These are phyloP conservation scores for Phoebastria nigripes DNA, from an alignment of 2,797 vertebrate species.

Conservation along the genomic window DNA sequence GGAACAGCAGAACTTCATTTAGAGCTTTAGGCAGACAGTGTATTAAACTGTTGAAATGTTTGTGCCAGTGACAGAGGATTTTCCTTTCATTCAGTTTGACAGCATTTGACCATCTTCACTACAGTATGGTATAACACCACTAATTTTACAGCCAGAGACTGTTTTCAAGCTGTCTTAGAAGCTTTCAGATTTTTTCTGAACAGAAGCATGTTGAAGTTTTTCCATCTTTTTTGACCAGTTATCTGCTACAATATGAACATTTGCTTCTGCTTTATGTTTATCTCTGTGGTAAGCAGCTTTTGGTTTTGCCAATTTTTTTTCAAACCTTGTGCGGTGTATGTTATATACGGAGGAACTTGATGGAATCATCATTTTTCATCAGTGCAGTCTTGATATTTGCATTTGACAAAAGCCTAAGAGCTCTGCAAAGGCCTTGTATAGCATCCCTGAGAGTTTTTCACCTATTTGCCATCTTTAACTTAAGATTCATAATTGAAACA, in stretches of 20 bases:
- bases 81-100: neutral
- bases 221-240: conserved; percentile 1
- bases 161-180: conserved; percentile 20
- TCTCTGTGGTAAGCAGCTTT: neutral
- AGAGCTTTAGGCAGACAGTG: neutral
- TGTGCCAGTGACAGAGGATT: conserved; percentile 6
- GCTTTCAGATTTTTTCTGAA: neutral
- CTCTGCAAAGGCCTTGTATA: neutral
- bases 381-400: neutral
- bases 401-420: neutral
- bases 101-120: conserved; percentile 11
- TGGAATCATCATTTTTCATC: neutral
- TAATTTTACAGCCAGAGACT: conserved; percentile 13
- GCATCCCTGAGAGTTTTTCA: neutral
- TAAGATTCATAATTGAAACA: neutral
- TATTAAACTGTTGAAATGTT: neutral
- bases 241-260: neutral
- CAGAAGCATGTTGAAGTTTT: neutral
- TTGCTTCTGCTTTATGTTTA: conserved; percentile 14
- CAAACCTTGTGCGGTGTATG: neutral
- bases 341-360: neutral
- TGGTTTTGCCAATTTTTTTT: neutral
- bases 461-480: neutral
- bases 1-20: neutral
- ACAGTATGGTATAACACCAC: neutral